phyloP scores from a whole-genome alignment of 2,888 invertebrate species.

The Terebella lapidaria region DNA sequence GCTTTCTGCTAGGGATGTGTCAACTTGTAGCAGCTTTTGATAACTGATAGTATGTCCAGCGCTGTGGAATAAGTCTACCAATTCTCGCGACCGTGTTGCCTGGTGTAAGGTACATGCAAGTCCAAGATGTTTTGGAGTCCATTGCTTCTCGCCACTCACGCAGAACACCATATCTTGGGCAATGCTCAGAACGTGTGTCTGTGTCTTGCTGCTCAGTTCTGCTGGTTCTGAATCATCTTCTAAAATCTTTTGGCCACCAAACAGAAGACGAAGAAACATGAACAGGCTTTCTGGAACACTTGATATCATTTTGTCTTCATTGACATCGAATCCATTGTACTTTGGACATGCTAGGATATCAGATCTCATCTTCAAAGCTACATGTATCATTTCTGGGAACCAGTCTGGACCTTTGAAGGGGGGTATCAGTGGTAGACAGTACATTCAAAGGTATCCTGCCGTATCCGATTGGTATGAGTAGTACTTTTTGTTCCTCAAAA shows the following conservation, averaged over 20 bases:
- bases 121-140: slow-evolving; percentile 10
- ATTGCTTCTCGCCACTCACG: not conserved
- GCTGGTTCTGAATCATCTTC: slow-evolving; percentile 2
- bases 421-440: no score
- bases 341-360: slow-evolving; percentile 4
- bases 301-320: not conserved
- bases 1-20: slow-evolving; percentile 8
- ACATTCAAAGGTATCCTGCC: not conserved
- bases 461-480: not conserved
- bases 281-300: slow-evolving; percentile 10
- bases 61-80: slow-evolving; percentile 6
- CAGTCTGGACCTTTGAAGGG: not conserved
- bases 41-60: slow-evolving; percentile 10
- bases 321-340: not conserved
- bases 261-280: slow-evolving; percentile 6
- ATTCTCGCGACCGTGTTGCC: slow-evolving; percentile 6
- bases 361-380: slow-evolving; percentile 3
- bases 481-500: not conserved
- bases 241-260: slow-evolving; percentile 1
- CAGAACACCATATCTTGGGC: not conserved
- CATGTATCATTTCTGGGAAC: slow-evolving; percentile 7
- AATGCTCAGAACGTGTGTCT: not conserved
- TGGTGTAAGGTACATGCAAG: slow-evolving; percentile 8
- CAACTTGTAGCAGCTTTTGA: slow-evolving; percentile 2
- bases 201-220: not conserved